Base-by-base conservation (phyloP, 1,140 invertebrate genomes). In the Pristionchus pacificus region DNA sequence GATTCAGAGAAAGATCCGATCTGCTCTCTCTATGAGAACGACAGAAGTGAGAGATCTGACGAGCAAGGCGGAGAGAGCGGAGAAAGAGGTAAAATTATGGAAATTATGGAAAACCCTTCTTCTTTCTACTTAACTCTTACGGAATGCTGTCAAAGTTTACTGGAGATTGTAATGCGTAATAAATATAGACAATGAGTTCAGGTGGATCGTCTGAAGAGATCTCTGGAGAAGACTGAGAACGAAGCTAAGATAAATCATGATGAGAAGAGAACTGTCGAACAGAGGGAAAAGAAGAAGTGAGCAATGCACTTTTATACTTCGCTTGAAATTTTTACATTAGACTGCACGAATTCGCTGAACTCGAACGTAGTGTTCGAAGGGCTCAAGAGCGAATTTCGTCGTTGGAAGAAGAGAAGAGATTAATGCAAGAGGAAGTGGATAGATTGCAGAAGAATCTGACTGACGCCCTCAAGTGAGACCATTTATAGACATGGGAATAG, bases 211-310 rank as follows among this genome's bases (percentile, higher is more conserved):
- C 14, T 49, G 65, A 66, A 67, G 55, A 65, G 57, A 29, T 58
- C 65, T 27, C 49, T 72, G 31, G 70, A 72, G 29, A 66, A 33
- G 10, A 49, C 29, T 6, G 70, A 72, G n/a, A 58, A 64, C 24
- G 38, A 64, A 24, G 3, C 49, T 15, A 65, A 61, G n/a, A 19
- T 6, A 49, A 10, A 19, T 6, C 38, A 49, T 49, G 38, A 49
- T 49, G 38, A 49, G 6, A 49, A 49, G 38, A 49, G 38, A 49
- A 6, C 19, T 6, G 38, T 19, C 19, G 38, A 49, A 19, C 38
- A 49, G 19, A 49, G 38, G 38, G 38, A 49, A 19, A 49, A 49
- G 38, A 49, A 49, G 19, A 49, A 19, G 38, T 49, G 19, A 10
- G 38, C 6, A 49, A 49, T 19, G n/a, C n/a, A n/a, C n/a, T n/a